Base-by-base conservation (phyloP, 1,140 invertebrate genomes). In the Arctopsyche grandis region DNA sequence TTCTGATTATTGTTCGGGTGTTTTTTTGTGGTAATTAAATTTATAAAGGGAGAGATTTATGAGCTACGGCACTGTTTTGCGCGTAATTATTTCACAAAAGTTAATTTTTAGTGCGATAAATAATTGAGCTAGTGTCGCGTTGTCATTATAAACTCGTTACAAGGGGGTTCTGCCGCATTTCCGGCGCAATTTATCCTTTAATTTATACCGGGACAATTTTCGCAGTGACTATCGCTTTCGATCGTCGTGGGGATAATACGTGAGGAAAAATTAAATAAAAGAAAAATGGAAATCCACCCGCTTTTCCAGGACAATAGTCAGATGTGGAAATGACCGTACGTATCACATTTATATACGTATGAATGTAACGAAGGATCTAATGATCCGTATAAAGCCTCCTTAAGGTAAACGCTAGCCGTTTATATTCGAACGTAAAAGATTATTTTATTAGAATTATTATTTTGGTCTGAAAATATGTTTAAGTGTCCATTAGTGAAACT, bases 381-480 rank as follows among this genome's bases (percentile, higher is more conserved):
- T 26, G 63, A 66, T 66, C 63, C 63, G 63, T 14, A 66, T 66
- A 66, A 66, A 66, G 26, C 63, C 26, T 12, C 19, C 63, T 66
- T 24, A 66, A 66, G 24, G 63, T 19, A 52, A 52, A 66, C 63
- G 63, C 5, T 60, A 38, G 1, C 29, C 21, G 58, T 14, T 66
- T n/a, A 26, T 60, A 66, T 26, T 52, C 10, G 48, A 10, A 9
- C 63, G 22, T 4, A 21, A 60, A 19, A 60, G n/a, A 52, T 52
- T 52, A 5, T 52, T 52, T 14, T 60, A 21, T n/a, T n/a, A n/a
- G n/a, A n/a, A 19, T 21, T 60, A 16, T 26, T 60, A 19, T 60
- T 60, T 60, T 21, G 1, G 56, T 21, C 21, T 5, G 7, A 9
- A 19, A 19, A 60, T 16, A 60, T 19, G 56, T 60, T 60, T 66